Evolutionary conservation across 2,888 invertebrate species (phyloP).

Genomic region (Eledone cirrhosa): DNA sequence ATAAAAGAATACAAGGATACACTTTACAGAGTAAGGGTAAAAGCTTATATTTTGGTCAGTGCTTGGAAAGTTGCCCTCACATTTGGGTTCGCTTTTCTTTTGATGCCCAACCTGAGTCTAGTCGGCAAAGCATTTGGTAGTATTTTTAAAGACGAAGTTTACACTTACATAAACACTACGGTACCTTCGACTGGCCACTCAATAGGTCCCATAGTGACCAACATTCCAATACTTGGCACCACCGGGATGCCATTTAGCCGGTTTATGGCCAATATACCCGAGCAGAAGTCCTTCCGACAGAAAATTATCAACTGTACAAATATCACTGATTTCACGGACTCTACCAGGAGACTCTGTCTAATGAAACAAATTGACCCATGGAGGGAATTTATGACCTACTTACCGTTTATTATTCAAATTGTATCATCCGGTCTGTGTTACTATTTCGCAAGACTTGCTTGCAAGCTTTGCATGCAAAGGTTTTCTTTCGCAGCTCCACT

Average conservation of each 20-base stretch:
- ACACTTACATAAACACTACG: constrained; percentile 35
- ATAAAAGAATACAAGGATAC: constrained; percentile 47
- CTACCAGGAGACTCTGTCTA: constrained; percentile 35
- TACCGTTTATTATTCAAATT: constrained; percentile 54
- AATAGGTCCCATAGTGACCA: neutral
- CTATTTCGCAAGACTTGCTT: constrained; percentile 68
- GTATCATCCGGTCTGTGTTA: constrained; percentile 66
- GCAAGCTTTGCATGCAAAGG: constrained; percentile 68
- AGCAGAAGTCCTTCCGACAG: constrained; percentile 33
- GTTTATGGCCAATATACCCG: neutral
- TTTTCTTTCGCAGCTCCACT: constrained; percentile 67
- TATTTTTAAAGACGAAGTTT: constrained; percentile 32
- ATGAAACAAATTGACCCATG: constrained; percentile 38
- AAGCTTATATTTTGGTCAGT: constrained; percentile 50
- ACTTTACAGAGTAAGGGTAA: constrained; percentile 50
- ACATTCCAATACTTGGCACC: neutral
- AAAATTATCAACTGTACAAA: constrained; percentile 36
- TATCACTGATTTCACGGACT: constrained; percentile 31
- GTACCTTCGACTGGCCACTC: constrained; percentile 27
- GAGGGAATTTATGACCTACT: constrained; percentile 41
- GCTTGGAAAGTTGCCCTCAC: constrained; percentile 55
- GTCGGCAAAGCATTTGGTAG: constrained; percentile 38
- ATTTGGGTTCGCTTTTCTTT: constrained; percentile 48
- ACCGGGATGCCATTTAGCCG: neutral
- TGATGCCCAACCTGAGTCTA: constrained; percentile 44